These are phyloP conservation scores for Dipus sagitta DNA, from an alignment of 2,797 vertebrate species.

Conservation along the genomic window DNA sequence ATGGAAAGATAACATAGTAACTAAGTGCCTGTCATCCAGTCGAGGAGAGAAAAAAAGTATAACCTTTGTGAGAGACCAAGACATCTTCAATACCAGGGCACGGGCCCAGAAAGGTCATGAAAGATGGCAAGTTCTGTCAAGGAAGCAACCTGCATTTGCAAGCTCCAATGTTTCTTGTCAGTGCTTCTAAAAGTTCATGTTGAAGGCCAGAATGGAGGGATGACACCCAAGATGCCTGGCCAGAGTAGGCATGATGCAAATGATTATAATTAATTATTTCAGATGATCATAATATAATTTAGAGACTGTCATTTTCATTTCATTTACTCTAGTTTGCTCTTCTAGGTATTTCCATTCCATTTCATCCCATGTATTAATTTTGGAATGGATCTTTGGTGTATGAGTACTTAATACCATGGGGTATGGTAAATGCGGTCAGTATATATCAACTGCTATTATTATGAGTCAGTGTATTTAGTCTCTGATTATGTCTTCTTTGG, in stretches of 20 bases:
- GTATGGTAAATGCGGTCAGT: slow-evolving; percentile 19
- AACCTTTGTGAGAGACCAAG: background rate
- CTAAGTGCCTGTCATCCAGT: background rate
- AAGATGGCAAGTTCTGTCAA: background rate
- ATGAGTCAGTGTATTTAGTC: background rate
- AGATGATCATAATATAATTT: background rate
- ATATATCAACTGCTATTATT: slow-evolving; percentile 18
- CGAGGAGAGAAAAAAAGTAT: background rate
- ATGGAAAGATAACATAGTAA: no score
- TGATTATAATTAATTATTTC: background rate
- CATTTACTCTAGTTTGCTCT: slow-evolving; percentile 53
- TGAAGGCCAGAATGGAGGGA: background rate
- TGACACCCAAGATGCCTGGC: background rate
- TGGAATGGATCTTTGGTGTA: background rate
- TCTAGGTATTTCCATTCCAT: slow-evolving; percentile 30
- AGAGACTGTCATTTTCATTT: background rate
- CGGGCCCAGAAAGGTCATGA: background rate
- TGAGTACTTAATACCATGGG: slow-evolving; percentile 9
- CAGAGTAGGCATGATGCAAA: background rate
- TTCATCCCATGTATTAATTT: slow-evolving; percentile 50
- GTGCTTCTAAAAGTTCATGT: background rate
- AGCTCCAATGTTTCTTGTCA: background rate
- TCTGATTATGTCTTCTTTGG: background rate
- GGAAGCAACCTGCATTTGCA: background rate
- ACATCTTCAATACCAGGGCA: background rate